A percentile compares a stretch with the other conserved stretches of the same genome.
Evolutionary conservation across 1,140 invertebrate genomes (phyloP).

Genomic region (Doryteuthis pealeii): DNA sequence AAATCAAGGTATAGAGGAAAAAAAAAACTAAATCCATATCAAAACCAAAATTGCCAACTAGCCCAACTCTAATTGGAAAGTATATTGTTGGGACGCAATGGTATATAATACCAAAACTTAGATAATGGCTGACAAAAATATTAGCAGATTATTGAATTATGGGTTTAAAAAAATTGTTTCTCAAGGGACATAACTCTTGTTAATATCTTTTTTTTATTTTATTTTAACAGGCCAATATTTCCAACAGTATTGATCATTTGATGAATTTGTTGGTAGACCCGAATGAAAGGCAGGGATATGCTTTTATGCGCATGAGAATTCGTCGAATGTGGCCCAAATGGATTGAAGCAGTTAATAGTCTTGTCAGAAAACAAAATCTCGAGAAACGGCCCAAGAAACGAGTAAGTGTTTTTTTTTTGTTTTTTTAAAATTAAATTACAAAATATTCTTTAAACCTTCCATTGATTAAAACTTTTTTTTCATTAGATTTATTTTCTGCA

Average conservation of each 20-base stretch:
- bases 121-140: too few relatives aligned
- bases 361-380: slow-evolving; percentile 47
- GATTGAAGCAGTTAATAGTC: slow-evolving; percentile 41
- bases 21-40: too few relatives aligned
- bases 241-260: slow-evolving; percentile 42
- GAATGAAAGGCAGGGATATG: slow-evolving; percentile 56
- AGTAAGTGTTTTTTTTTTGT: slow-evolving; percentile 29
- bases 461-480: background rate
- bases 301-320: slow-evolving; percentile 58
- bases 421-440: too few relatives aligned
- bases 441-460: background rate
- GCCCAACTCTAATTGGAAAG: too few relatives aligned
- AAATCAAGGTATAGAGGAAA: too few relatives aligned
- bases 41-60: too few relatives aligned
- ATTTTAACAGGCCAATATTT: slow-evolving; percentile 33
- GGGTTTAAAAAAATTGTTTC: too few relatives aligned
- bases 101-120: too few relatives aligned
- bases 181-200: background rate
- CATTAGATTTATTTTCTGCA: background rate
- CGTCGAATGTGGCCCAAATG: slow-evolving; percentile 56
- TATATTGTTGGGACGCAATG: too few relatives aligned
- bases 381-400: slow-evolving; percentile 41
- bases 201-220: background rate
- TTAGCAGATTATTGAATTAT: too few relatives aligned
- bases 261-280: slow-evolving; percentile 54